phyloP scores from a whole-genome alignment of 2,113 vertebrate species.

The Lasiurus cinereus region DNA sequence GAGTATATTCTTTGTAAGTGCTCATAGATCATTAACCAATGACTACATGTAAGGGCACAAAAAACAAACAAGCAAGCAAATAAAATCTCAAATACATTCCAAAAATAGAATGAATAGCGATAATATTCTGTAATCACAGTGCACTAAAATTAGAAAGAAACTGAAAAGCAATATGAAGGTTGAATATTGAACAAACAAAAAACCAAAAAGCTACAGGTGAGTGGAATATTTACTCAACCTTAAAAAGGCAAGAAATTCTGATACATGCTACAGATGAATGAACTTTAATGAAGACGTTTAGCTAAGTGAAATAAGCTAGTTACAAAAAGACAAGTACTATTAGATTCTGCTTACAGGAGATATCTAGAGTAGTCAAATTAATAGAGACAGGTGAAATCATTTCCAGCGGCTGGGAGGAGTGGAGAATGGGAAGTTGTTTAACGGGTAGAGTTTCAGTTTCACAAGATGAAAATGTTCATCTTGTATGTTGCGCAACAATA shows the following conservation, averaged over 20 bases:
- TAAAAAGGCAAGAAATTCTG: constrained; percentile 15
- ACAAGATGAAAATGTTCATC: neutral
- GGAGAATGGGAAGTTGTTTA: neutral
- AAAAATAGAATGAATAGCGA: constrained; percentile 8
- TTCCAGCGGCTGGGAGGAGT: neutral
- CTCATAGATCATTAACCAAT: constrained; percentile 37
- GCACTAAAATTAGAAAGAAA: constrained; percentile 23
- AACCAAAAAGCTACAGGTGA: neutral
- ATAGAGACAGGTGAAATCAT: neutral
- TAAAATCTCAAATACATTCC: constrained; percentile 22
- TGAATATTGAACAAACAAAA: constrained; percentile 35
- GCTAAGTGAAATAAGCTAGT: constrained; percentile 18
- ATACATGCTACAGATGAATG: neutral
- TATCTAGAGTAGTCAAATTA: neutral
- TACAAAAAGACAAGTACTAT: neutral
- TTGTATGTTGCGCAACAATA: neutral
- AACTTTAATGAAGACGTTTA: neutral
- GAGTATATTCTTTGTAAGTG: constrained; percentile 38
- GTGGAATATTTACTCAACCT: neutral
- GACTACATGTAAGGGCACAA: neutral
- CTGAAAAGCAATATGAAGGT: constrained; percentile 42
- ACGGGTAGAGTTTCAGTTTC: constrained; percentile 7
- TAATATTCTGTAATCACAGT: constrained; percentile 42
- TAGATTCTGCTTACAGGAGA: neutral
- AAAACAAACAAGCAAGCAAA: neutral